Percentiles rank a stretch among this genome's conserved stretches.
phyloP scores from a whole-genome alignment of 2,113 vertebrate species.

The Oenanthe melanoleuca region DNA sequence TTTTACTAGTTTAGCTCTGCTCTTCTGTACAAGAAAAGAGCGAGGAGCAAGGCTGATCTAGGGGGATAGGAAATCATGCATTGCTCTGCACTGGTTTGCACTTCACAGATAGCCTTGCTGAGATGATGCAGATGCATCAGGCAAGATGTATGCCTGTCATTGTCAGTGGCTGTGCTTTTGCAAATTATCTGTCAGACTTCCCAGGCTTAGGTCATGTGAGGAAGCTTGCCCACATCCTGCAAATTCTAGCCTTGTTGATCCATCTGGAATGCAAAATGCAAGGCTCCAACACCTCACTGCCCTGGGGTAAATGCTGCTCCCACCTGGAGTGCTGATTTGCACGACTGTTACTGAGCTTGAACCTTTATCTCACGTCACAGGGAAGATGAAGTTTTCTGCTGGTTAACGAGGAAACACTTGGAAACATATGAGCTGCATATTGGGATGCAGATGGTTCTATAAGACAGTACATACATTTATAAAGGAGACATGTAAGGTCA shows the following conservation, averaged over 20 bases:
- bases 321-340: not conserved
- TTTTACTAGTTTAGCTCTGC: conserved; percentile 21
- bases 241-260: not conserved
- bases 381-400: conserved; percentile 54
- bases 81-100: not conserved
- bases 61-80: not conserved
- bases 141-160: accelerated
- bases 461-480: conserved; percentile 70
- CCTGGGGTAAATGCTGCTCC: not conserved
- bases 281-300: not conserved
- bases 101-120: not conserved
- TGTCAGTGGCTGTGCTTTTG: not conserved
- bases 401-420: conserved; percentile 64
- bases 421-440: conserved; percentile 74
- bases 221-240: accelerated
- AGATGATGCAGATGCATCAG: not conserved
- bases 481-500: conserved; percentile 76
- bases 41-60: not conserved
- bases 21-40: not conserved
- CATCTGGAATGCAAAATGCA: not conserved
- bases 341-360: not conserved
- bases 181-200: not conserved
- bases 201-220: not conserved
- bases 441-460: conserved; percentile 71
- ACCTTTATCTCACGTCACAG: conserved; percentile 7